phyloP scores from a whole-genome alignment of 2,113 vertebrate genomes.

The Coptodon rendalli region DNA sequence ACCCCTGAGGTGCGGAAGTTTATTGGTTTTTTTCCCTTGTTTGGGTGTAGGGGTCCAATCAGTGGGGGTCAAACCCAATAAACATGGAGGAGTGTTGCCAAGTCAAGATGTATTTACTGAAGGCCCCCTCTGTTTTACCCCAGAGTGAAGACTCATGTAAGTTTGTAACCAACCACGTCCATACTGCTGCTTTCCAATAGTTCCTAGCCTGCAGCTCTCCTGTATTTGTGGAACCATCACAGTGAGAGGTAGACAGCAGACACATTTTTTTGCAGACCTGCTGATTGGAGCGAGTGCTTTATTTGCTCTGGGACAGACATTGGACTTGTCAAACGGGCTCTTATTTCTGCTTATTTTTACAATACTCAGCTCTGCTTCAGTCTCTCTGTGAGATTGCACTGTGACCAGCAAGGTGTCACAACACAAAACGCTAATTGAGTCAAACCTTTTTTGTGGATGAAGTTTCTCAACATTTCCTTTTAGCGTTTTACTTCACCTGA shows the following conservation, averaged over 20 bases:
- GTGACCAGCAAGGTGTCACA: conserved; percentile 18
- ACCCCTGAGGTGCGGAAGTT: conserved; percentile 17
- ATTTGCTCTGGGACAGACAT: conserved; percentile 54
- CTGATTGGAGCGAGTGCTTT: conserved; percentile 50
- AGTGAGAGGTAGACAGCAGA: conserved; percentile 52
- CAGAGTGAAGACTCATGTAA: not conserved
- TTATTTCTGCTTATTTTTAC: conserved; percentile 54
- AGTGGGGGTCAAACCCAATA: conserved; percentile 48
- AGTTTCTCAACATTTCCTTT: not conserved
- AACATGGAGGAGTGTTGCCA: conserved; percentile 21
- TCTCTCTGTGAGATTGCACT: not conserved
- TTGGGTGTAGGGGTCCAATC: conserved; percentile 25
- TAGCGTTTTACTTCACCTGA: not conserved
- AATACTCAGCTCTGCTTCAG: not conserved
- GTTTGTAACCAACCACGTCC: not conserved
- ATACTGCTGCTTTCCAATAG: conserved; percentile 17
- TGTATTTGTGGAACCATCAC: conserved; percentile 65
- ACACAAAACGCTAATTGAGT: not conserved
- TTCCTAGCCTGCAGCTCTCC: conserved; percentile 48
- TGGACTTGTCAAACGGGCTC: conserved; percentile 38
- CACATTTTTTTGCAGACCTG: conserved; percentile 41
- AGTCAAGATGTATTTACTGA: conserved; percentile 40
- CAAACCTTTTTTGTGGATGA: not conserved
- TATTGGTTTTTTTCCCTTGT: conserved; percentile 46
- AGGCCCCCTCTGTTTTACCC: conserved; percentile 12